Conservation (phyloP, 2,113 vertebrate species). For the Ahaetulla prasina region DNA sequence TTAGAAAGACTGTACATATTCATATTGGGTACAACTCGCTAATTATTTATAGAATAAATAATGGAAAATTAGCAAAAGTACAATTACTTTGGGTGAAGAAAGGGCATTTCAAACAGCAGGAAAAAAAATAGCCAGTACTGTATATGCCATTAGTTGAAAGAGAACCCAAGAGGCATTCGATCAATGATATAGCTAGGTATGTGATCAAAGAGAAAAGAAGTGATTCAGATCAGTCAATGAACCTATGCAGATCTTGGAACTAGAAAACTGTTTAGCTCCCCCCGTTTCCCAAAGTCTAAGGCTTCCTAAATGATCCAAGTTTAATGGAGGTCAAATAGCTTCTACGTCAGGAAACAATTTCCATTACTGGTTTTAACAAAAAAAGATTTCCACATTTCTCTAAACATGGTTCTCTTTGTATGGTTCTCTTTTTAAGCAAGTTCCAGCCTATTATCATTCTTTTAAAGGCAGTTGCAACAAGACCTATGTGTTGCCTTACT, state of each 20-base stretch:
- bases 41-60: not conserved
- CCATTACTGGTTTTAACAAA: not conserved
- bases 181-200: not conserved
- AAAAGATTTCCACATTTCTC: not conserved
- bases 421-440: not conserved
- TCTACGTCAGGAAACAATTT: not conserved
- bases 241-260: not conserved
- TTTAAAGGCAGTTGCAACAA: not conserved
- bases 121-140: not conserved
- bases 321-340: not conserved
- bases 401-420: no score
- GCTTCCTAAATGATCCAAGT: not conserved
- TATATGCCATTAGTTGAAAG: not conserved
- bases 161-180: not conserved
- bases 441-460: not conserved
- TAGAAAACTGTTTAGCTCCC: slow-evolving; percentile 3
- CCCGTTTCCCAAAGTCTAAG: not conserved
- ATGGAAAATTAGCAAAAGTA: not conserved
- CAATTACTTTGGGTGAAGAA: not conserved
- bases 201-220: not conserved
- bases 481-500: not conserved
- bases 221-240: not conserved
- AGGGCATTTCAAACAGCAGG: not conserved
- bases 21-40: not conserved
- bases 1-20: not conserved